Evolutionary conservation across 2,113 vertebrate genomes (phyloP).

Genomic region (Cairina moschata): DNA sequence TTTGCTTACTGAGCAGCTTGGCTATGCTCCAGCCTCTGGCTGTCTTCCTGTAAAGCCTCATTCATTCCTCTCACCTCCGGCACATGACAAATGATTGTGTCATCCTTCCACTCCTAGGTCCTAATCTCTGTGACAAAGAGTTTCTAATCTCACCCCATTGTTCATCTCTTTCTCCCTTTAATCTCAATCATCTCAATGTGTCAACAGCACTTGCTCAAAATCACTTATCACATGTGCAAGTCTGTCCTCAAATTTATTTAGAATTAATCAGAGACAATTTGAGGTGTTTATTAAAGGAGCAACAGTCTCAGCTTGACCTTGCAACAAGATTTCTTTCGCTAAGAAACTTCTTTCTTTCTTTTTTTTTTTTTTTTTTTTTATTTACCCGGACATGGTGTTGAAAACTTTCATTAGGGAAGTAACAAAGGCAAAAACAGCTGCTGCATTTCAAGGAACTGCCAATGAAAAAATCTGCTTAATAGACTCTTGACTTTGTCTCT

Average conservation of each 20-base stretch:
- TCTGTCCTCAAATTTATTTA: slow-evolving; percentile 11
- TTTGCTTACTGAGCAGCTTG: background rate
- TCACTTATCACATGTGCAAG: slow-evolving; percentile 15
- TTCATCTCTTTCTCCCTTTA: slow-evolving; percentile 57
- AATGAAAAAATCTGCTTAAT: background rate
- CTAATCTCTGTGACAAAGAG: slow-evolving; percentile 41
- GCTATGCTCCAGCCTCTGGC: accelerated
- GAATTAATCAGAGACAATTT: slow-evolving; percentile 64
- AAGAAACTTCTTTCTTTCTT: background rate
- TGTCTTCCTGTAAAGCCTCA: background rate
- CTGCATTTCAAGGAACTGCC: background rate
- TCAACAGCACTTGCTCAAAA: slow-evolving; percentile 53
- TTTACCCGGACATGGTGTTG: background rate
- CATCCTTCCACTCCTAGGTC: slow-evolving; percentile 19
- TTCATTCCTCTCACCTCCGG: slow-evolving; percentile 13
- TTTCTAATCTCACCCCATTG: slow-evolving; percentile 57
- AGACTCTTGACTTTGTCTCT: background rate
- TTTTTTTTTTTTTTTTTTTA: background rate
- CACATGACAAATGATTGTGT: slow-evolving; percentile 34
- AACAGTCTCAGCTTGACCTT: slow-evolving; percentile 63
- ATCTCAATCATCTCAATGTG: slow-evolving; percentile 52
- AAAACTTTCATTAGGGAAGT: slow-evolving; percentile 23
- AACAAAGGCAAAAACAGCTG: background rate
- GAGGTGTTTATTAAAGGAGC: slow-evolving; percentile 61
- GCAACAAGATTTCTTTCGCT: background rate